A percentile compares a stretch with the other conserved stretches of the same genome.
Evolutionary conservation across 2,888 invertebrate species (phyloP).

Genomic region (Apodemia hepburni): DNA sequence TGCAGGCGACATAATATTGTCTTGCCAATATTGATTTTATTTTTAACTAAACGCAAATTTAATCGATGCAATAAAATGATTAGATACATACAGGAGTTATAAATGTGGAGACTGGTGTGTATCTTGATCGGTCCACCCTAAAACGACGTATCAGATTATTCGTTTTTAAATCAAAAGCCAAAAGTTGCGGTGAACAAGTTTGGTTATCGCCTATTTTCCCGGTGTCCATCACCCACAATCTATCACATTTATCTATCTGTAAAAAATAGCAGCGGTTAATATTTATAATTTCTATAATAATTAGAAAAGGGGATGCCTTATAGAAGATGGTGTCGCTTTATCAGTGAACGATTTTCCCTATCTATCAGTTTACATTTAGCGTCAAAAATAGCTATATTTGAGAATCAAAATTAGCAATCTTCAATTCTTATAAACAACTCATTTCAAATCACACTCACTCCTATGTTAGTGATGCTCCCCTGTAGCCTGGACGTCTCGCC

Average conservation of each 20-base stretch:
- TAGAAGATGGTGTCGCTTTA: no score
- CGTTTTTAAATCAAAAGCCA: slow-evolving; percentile 1
- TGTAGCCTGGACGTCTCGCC: no score
- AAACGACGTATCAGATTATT: background rate
- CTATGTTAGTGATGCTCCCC: no score
- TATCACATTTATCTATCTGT: slow-evolving; percentile 2
- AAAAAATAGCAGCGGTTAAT: background rate
- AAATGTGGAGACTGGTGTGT: background rate
- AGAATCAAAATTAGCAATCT: no score
- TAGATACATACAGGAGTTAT: background rate
- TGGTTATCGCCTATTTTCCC: background rate
- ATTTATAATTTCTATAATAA: background rate
- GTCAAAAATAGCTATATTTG: no score
- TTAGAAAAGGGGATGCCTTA: no score
- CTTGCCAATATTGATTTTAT: no score
- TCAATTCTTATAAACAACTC: no score
- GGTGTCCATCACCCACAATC: slow-evolving; percentile 1
- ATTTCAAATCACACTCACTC: no score
- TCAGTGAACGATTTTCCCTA: no score
- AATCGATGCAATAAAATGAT: background rate
- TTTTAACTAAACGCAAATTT: background rate
- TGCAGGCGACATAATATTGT: no score
- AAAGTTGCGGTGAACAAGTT: background rate
- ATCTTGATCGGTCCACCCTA: background rate
- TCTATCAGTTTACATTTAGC: no score